Evolutionary conservation across 1,140 invertebrate genomes (phyloP).

Genomic region (Bathynomus jamesi): DNA sequence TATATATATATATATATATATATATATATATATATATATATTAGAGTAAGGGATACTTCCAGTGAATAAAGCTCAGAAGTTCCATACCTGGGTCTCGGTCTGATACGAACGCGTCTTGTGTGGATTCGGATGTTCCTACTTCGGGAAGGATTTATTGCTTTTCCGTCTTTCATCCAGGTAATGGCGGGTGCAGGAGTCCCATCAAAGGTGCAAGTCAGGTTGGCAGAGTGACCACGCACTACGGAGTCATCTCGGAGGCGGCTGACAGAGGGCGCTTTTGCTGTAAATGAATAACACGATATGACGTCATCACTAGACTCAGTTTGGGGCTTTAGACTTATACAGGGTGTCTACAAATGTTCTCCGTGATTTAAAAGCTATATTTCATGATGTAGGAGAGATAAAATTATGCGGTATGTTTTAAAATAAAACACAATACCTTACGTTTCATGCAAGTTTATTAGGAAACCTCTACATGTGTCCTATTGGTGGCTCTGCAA

Average conservation of each 20-base stretch:
- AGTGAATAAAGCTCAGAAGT: neutral
- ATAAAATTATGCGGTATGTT: no score
- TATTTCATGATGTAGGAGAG: no score
- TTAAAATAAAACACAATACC: no score
- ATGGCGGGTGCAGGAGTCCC: constrained; percentile 43
- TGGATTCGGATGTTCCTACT: neutral
- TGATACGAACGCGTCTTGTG: neutral
- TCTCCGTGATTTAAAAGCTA: no score
- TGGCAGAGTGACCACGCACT: constrained; percentile 41
- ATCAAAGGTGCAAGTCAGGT: constrained; percentile 44
- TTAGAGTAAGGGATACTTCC: neutral
- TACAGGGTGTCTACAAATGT: no score
- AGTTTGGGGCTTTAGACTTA: no score
- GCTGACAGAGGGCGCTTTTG: constrained; percentile 41
- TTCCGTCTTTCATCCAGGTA: constrained; percentile 41
- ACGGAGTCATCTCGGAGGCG: constrained; percentile 44
- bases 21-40: constrained; percentile 3
- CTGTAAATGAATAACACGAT: no score
- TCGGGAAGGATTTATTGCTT: neutral
- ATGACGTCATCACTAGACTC: no score
- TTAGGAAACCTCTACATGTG: no score
- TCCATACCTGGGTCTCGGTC: neutral
- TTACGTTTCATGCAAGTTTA: no score
- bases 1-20: constrained; percentile 3
- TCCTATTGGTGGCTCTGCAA: no score